phyloP scores from a whole-genome alignment of 2,888 invertebrate genomes.

The Pristionchus entomophagus region DNA sequence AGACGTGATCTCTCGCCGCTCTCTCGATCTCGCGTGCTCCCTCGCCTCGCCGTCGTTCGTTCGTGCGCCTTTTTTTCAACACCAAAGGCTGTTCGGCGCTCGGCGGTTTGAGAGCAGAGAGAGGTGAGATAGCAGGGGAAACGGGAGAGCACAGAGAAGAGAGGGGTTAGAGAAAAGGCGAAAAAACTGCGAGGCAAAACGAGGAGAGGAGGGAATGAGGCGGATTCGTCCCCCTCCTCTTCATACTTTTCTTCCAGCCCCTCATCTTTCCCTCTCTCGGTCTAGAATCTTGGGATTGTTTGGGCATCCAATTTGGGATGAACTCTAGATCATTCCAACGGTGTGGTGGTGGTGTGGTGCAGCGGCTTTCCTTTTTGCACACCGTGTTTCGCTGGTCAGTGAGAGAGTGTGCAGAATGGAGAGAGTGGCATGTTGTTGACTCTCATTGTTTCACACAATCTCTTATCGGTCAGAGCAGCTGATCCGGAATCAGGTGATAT shows the following conservation, averaged over 20 bases:
- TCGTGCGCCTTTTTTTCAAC: slow-evolving; percentile 21
- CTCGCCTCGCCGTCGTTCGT: slow-evolving; percentile 11
- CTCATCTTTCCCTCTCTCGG: background rate
- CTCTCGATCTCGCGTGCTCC: background rate
- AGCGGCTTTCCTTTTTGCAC: no score
- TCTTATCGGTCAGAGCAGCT: no score
- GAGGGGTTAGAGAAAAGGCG: slow-evolving; percentile 1
- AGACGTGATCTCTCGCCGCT: background rate
- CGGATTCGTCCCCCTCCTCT: background rate
- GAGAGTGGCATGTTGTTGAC: background rate
- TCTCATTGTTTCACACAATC: no score
- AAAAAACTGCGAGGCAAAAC: slow-evolving; percentile 24
- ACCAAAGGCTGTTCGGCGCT: background rate
- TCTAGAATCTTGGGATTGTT: background rate
- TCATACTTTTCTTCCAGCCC: background rate
- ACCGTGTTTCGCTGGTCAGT: background rate
- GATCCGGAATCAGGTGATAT: no score
- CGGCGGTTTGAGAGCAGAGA: slow-evolving; percentile 10
- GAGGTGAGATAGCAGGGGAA: background rate
- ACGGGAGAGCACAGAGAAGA: slow-evolving; percentile 9
- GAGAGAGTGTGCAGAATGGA: background rate
- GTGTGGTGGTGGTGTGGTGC: no score
- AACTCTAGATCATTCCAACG: background rate
- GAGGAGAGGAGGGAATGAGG: background rate
- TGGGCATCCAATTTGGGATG: background rate